Evolutionary conservation across 1,140 invertebrate species (phyloP).

Genomic region (Drosophila arizonae): DNA sequence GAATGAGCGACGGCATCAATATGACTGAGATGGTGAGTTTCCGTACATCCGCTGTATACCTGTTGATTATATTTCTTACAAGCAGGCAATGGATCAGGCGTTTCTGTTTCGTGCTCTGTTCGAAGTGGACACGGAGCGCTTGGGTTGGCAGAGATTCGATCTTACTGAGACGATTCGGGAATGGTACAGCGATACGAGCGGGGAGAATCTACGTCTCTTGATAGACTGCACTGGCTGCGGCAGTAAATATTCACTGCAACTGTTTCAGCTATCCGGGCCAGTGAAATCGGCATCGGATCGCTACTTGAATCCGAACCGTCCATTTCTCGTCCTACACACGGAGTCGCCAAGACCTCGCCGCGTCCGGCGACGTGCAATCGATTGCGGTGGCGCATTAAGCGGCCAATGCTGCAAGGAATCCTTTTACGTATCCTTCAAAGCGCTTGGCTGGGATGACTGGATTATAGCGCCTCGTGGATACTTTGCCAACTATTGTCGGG

Average conservation of each 20-base stretch:
- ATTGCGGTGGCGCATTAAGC: conserved; percentile 89
- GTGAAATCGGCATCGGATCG: not conserved
- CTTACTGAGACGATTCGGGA: conserved; percentile 89
- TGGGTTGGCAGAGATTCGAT: conserved; percentile 94
- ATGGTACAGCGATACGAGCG: conserved; percentile 86
- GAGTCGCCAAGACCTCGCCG: conserved; percentile 86
- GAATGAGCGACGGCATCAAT: conserved; percentile 57
- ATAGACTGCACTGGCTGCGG: conserved; percentile 93
- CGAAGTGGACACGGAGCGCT: conserved; percentile 86
- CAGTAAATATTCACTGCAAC: conserved; percentile 87
- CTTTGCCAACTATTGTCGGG: conserved; percentile 96
- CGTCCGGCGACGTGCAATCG: conserved; percentile 90
- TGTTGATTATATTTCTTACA: not conserved
- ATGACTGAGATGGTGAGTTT: conserved; percentile 61
- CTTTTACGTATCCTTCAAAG: conserved; percentile 95
- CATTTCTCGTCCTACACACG: conserved; percentile 93
- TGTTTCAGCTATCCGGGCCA: conserved; percentile 58
- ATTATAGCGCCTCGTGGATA: conserved; percentile 95
- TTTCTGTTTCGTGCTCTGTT: conserved; percentile 88
- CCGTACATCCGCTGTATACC: not conserved
- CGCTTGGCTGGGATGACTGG: conserved; percentile 97
- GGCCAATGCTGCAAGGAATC: conserved; percentile 95
- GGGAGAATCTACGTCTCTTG: conserved; percentile 87
- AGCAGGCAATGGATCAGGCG: conserved; percentile 85
- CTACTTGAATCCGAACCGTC: conserved; percentile 86